Evolutionary conservation across 2,113 vertebrate species (phyloP), one percentile per base, ranked within the genome.

Genomic region (Benitochromis conjunctus): DNA sequence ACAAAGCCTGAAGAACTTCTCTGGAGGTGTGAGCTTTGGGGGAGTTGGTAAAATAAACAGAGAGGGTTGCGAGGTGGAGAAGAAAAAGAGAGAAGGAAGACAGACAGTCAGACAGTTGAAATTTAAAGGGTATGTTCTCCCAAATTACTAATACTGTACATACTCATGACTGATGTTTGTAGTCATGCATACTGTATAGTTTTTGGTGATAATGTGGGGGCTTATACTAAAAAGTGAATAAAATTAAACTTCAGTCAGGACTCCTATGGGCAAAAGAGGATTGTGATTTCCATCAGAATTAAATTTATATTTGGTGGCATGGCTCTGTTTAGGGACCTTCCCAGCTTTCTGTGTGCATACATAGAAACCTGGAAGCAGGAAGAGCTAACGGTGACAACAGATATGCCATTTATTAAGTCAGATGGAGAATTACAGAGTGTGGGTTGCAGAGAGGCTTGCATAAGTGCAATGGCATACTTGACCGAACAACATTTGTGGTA

Each of bases 31-130:
- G 83, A 92, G 82, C 66, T 89, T 91, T 86, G 88, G 81, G 83
- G 74, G 91, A 90, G 86, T 88, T 87, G 86, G 86, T 93, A 89
- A 94, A 95, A 92, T 92, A 92, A 94, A 94, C 86, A 89, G 56
- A 83, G 66, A 71, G 64, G 66, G 64, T 54, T 86, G 81, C 7
- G 21, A 69, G 85, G 77, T 79, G 79, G 84, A 90, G 69, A 51
- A 31, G 41, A 74, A 43, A 71, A 8, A 51, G 54, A 78, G 53
- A 54, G 54, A 74, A 26, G 69, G 14, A 18, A 54, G 9, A 57
- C 12, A 79, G 29, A 34, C 19, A 64, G 60, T 41, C 41, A n/a
- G 48, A 46, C 29, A 26, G 60, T 41, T 71, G 21, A 58, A 58
- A 53, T 56, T 80, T 54, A 31, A 88, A 86, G 43, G 24, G 54